These are phyloP conservation scores for Paralichthys olivaceus DNA, from an alignment of 2,113 vertebrate genomes.

Conservation along the genomic window DNA sequence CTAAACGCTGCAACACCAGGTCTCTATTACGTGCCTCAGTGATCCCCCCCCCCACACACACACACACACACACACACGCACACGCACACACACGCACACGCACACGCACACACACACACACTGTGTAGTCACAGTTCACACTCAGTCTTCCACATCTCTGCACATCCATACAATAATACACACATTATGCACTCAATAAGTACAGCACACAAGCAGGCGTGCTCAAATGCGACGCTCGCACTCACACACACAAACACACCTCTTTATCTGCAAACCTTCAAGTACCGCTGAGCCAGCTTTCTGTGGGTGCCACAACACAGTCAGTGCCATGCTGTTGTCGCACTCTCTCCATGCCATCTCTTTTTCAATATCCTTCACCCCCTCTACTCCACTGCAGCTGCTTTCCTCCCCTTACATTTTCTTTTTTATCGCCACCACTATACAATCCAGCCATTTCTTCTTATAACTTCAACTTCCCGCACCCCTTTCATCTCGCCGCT, in stretches of 20 bases:
- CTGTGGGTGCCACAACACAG: conserved; percentile 35
- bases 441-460: conserved; percentile 16
- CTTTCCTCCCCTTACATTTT: conserved; percentile 30
- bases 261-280: conserved; percentile 56
- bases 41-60: conserved; percentile 12
- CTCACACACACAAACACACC: conserved; percentile 13
- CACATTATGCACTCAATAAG: conserved; percentile 18
- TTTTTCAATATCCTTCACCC: conserved; percentile 41
- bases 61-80: conserved; percentile 38
- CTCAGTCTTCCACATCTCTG: conserved; percentile 54
- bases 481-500: conserved; percentile 14
- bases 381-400: conserved; percentile 1
- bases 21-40: conserved; percentile 70
- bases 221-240: background rate
- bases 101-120: conserved; percentile 4
- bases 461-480: conserved; percentile 4
- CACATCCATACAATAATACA: conserved; percentile 45
- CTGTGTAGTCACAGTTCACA: conserved; percentile 35
- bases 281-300: conserved; percentile 68
- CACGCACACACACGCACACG: background rate
- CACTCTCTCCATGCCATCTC: conserved; percentile 25
- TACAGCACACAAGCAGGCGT: conserved; percentile 4
- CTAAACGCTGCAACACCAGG: conserved; percentile 54
- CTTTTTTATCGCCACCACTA: conserved; percentile 5
- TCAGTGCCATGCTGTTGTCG: conserved; percentile 45